Base-by-base conservation (phyloP, 2,113 vertebrate species). In the Daboia siamensis region DNA sequence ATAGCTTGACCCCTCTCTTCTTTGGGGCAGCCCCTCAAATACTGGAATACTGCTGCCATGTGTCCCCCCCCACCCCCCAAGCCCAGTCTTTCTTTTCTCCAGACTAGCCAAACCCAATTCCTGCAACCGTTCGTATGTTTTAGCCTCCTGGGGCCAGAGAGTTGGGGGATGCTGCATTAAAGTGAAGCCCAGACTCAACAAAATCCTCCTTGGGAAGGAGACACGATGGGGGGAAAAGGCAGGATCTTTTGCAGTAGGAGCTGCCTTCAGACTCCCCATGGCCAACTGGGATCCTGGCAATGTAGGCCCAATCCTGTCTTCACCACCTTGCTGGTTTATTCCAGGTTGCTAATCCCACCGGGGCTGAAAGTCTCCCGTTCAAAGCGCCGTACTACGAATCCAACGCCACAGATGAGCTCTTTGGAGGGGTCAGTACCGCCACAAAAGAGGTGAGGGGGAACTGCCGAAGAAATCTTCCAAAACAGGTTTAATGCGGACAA, bases 311-410 rank as follows among this genome's bases (percentile, higher is more conserved):
- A 8, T 21, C 3, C 24, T 29, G 4, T 23, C 74, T 55, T 92
- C 74, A 92, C 9, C 33, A 29, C 92, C 15, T 96, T 94, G 91
- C 69, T 89, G 90, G 48, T 93, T 89, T 89, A 46, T 93, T 93
- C 90, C 96, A 97, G 89, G 96, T 96, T 51, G 93, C 94, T 92
- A 90, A 21, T 7, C 10, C 46, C 93, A 91, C 13, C n/a, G 95
- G 88, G 95, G 95, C 95, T 0, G 96, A 96, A 86, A 95, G 94
- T 89, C 94, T 93, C 91, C 95, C 96, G 4, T 95, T 97, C 90
- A 96, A 97, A 95, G 95, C 95, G 1, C 95, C 95, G 23, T 97
- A 96, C 90, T 97, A 95, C 2, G 96, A 97, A 29, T 89, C 96
- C 52, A 93, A 91, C 0, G 8, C 85, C 23, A 80, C 93, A 0